Evolutionary conservation across 2,888 invertebrate species (phyloP).

Genomic region (Ennomos erosarius): DNA sequence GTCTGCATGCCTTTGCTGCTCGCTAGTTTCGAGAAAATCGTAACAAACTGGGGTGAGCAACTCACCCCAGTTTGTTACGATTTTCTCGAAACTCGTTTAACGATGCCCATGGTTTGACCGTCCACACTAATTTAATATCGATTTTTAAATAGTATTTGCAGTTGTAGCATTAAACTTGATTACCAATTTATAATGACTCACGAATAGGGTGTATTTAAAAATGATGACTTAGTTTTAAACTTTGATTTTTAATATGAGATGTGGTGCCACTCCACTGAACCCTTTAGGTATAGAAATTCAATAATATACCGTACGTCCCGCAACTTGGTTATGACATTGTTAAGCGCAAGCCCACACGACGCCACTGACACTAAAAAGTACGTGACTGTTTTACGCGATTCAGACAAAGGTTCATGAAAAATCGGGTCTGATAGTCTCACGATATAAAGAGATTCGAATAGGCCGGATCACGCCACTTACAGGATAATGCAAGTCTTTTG

Average conservation of each 20-base stretch:
- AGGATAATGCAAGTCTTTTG: conserved; percentile 66
- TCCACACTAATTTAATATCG: conserved; percentile 42
- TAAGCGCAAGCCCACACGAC: conserved; percentile 55
- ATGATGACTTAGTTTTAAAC: background rate
- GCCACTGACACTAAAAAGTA: conserved; percentile 68
- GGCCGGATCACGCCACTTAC: conserved; percentile 64
- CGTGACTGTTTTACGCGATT: conserved; percentile 71
- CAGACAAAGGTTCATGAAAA: conserved; percentile 56
- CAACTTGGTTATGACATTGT: conserved; percentile 68
- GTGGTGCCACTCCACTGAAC: conserved; percentile 50
- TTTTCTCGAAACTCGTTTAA: conserved; percentile 51
- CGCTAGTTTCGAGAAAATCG: conserved; percentile 52
- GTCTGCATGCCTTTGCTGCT: conserved; percentile 30
- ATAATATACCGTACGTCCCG: conserved; percentile 54
- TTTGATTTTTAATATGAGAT: conserved; percentile 26
- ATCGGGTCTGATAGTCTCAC: conserved; percentile 60
- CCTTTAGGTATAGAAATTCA: conserved; percentile 63
- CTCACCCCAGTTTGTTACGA: too few species aligned
- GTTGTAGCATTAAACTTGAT: conserved; percentile 25
- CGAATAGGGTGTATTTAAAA: background rate
- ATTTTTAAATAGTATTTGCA: conserved; percentile 37
- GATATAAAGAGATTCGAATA: conserved; percentile 65
- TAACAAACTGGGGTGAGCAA: too few species aligned
- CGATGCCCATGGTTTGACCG: conserved; percentile 44
- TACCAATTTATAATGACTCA: too few species aligned